Percentiles rank a stretch among this genome's conserved stretches.
These are phyloP conservation scores for Pseudomyrmex concolor DNA, from an alignment of 1,140 invertebrate species.

Conservation along the genomic window DNA sequence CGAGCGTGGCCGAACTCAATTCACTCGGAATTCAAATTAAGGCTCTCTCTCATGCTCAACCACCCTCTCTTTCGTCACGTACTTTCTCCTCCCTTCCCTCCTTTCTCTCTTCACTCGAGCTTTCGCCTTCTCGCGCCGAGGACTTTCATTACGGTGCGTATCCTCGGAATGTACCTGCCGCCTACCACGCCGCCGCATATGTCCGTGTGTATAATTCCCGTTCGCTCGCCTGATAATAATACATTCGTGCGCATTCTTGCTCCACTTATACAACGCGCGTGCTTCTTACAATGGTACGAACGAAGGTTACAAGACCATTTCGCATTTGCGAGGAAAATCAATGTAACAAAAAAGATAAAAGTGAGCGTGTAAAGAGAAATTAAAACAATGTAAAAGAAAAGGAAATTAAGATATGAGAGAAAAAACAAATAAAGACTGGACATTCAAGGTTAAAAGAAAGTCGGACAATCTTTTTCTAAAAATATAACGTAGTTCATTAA, in stretches of 20 bases:
- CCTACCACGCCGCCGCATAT: constrained; percentile 47
- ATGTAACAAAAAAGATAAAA: neutral
- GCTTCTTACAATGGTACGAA: neutral
- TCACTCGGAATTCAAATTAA: constrained; percentile 80
- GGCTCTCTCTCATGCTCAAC: constrained; percentile 53
- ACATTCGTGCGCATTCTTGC: constrained; percentile 39
- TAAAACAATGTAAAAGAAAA: too few relatives aligned
- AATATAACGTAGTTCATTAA: too few relatives aligned
- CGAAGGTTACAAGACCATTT: constrained; percentile 2
- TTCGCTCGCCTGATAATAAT: constrained; percentile 4
- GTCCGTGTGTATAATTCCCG: constrained; percentile 43
- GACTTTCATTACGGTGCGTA: constrained; percentile 61
- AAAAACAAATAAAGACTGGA: too few relatives aligned
- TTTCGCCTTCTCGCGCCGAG: constrained; percentile 22
- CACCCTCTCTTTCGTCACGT: constrained; percentile 46
- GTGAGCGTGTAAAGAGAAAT: too few relatives aligned
- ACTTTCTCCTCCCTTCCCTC: neutral
- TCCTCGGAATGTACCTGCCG: constrained; percentile 61
- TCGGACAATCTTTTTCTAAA: too few relatives aligned
- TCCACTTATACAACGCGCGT: constrained; percentile 13
- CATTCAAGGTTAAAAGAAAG: too few relatives aligned
- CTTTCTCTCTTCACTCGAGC: constrained; percentile 16
- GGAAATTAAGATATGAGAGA: too few relatives aligned
- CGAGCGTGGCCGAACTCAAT: constrained; percentile 73
- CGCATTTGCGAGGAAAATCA: constrained; percentile 22